phyloP scores from a whole-genome alignment of 2,888 invertebrate species.

The Orchesellides sinensis region DNA sequence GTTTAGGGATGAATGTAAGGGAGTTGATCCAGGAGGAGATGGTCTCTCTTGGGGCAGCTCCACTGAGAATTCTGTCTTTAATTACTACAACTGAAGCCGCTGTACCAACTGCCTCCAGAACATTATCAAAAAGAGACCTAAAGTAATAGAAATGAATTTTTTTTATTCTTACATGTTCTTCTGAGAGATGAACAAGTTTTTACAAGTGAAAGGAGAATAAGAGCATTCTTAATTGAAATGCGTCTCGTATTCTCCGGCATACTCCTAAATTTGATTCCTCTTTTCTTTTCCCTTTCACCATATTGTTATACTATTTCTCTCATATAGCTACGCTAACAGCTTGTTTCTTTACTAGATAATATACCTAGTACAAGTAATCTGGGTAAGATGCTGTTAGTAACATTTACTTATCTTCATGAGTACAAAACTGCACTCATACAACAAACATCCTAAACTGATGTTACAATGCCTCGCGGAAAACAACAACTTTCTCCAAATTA shows the following conservation, averaged over 20 bases:
- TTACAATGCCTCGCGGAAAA: no score
- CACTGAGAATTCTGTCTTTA: conserved; percentile 86
- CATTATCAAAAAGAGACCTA: conserved; percentile 89
- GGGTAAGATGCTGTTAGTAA: no score
- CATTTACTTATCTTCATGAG: no score
- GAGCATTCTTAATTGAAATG: conserved; percentile 44
- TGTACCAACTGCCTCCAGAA: conserved; percentile 91
- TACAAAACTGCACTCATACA: no score
- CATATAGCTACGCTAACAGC: no score
- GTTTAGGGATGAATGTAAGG: conserved; percentile 86
- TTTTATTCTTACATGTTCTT: conserved; percentile 1
- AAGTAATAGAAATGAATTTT: conserved; percentile 46
- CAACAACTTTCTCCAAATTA: no score
- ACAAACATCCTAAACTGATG: no score
- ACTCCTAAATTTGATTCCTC: no score
- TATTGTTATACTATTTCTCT: background rate
- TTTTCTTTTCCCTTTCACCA: background rate
- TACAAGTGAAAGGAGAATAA: conserved; percentile 13
- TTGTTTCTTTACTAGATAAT: no score
- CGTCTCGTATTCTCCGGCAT: conserved; percentile 35
- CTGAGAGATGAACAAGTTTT: conserved; percentile 21
- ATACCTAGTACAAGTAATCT: no score
- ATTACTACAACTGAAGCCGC: conserved; percentile 89
- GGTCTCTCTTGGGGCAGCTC: conserved; percentile 82
- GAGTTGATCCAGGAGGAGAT: conserved; percentile 90